These are phyloP conservation scores for Macropodus opercularis DNA, from an alignment of 2,797 vertebrate species.

Conservation along the genomic window DNA sequence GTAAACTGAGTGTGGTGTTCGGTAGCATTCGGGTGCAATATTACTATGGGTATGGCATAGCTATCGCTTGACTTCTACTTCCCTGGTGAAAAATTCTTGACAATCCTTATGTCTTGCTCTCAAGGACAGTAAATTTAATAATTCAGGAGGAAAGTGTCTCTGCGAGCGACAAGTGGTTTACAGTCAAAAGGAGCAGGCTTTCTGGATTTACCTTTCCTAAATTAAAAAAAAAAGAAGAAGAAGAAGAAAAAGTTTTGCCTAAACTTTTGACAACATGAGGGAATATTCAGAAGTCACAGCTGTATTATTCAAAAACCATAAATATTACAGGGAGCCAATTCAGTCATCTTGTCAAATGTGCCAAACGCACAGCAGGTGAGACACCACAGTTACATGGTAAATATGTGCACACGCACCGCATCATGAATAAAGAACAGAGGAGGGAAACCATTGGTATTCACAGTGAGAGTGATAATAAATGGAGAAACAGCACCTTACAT, in stretches of 20 bases:
- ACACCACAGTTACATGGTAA: constrained; percentile 33
- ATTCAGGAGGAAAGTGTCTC: constrained; percentile 59
- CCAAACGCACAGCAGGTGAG: constrained; percentile 19
- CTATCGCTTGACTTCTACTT: constrained; percentile 25
- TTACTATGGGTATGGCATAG: constrained; percentile 14
- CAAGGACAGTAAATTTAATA: constrained; percentile 71
- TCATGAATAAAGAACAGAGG: background rate
- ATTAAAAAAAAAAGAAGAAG: constrained; percentile 11
- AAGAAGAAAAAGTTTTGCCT: constrained; percentile 10
- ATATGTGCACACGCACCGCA: constrained; percentile 21
- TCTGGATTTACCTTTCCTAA: constrained; percentile 40
- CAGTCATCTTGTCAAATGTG: constrained; percentile 53
- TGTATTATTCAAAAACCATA: constrained; percentile 34
- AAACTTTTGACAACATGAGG: constrained; percentile 23
- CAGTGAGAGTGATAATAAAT: background rate
- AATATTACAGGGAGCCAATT: constrained; percentile 49
- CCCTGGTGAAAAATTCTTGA: constrained; percentile 50
- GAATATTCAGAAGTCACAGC: constrained; percentile 27
- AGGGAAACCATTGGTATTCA: constrained; percentile 29
- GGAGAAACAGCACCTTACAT: constrained; percentile 13
- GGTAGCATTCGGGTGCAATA: constrained; percentile 11
- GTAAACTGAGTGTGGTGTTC: constrained; percentile 5
- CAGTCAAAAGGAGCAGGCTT: constrained; percentile 42
- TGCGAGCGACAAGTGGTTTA: constrained; percentile 51
- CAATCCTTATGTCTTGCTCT: constrained; percentile 56